A percentile compares a stretch with the other conserved stretches of the same genome.
Evolutionary conservation across 2,113 vertebrate genomes (phyloP).

Genomic region (Neomonachus schauinslandi): DNA sequence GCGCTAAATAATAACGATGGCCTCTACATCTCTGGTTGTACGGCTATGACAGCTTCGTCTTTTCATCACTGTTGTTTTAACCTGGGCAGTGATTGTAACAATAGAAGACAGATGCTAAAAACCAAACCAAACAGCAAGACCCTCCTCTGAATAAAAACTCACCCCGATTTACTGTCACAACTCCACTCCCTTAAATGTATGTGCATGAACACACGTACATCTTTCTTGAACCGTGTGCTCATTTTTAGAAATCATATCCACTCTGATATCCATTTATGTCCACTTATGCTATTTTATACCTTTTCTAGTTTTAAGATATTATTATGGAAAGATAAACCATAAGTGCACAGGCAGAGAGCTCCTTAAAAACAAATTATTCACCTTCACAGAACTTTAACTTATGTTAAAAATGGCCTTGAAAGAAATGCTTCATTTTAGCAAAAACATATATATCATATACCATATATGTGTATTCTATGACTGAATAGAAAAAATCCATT

Average conservation of each 20-base stretch:
- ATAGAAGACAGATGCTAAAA: slow-evolving; percentile 77
- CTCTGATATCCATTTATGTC: background rate
- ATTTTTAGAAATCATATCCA: background rate
- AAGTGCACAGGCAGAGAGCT: background rate
- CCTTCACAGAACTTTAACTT: background rate
- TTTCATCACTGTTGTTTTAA: slow-evolving; percentile 43
- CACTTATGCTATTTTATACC: background rate
- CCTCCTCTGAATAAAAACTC: slow-evolving; percentile 71
- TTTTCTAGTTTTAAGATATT: slow-evolving; percentile 27
- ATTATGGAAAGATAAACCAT: background rate
- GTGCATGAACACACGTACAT: background rate
- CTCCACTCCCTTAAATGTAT: background rate
- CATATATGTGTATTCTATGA: background rate
- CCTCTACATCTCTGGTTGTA: background rate
- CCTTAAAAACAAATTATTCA: background rate
- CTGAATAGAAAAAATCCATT: background rate
- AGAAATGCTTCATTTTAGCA: background rate
- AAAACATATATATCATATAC: background rate
- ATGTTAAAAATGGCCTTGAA: background rate
- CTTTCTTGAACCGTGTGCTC: background rate
- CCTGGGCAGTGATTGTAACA: slow-evolving; percentile 73
- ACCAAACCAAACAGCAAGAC: slow-evolving; percentile 47
- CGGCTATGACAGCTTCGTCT: background rate
- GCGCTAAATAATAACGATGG: background rate
- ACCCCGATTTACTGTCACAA: background rate